These are phyloP conservation scores for Hephaestus fuliginosus DNA, from an alignment of 2,797 vertebrate genomes.

Conservation along the genomic window DNA sequence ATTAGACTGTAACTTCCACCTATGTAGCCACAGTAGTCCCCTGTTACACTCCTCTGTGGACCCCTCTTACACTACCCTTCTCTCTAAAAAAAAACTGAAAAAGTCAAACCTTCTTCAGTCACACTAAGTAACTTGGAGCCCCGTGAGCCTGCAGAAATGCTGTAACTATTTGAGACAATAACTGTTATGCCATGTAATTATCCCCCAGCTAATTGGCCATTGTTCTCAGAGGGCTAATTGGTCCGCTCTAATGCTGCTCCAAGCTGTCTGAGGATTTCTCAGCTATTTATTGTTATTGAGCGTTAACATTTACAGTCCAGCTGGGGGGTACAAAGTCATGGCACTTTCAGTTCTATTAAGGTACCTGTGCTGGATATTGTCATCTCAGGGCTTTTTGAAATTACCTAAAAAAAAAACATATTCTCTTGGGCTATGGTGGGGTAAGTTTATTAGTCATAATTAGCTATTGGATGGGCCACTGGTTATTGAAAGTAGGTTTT, in stretches of 20 bases:
- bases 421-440: not conserved
- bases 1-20: not conserved
- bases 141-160: constrained; percentile 2
- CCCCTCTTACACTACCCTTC: not conserved
- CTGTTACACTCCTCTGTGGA: not conserved
- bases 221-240: constrained; percentile 48
- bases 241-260: constrained; percentile 17
- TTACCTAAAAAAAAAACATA: constrained; percentile 15
- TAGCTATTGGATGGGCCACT: not conserved
- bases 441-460: constrained; percentile 28
- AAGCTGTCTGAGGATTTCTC: constrained; percentile 40
- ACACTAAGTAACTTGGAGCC: constrained; percentile 9
- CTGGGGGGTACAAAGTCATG: constrained; percentile 22
- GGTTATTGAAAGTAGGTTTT: constrained; percentile 21
- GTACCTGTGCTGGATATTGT: constrained; percentile 20
- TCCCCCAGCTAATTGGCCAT: constrained; percentile 34
- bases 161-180: constrained; percentile 38
- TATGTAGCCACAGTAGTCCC: not conserved
- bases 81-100: not conserved
- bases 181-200: constrained; percentile 13
- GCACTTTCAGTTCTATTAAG: constrained; percentile 50
- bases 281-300: constrained; percentile 46
- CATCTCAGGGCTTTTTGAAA: constrained; percentile 34
- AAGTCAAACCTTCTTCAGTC: constrained; percentile 18
- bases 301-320: constrained; percentile 53